A percentile compares a stretch with the other conserved stretches of the same genome.
phyloP scores from a whole-genome alignment of 2,797 vertebrate genomes.

The Okamejei kenojei region DNA sequence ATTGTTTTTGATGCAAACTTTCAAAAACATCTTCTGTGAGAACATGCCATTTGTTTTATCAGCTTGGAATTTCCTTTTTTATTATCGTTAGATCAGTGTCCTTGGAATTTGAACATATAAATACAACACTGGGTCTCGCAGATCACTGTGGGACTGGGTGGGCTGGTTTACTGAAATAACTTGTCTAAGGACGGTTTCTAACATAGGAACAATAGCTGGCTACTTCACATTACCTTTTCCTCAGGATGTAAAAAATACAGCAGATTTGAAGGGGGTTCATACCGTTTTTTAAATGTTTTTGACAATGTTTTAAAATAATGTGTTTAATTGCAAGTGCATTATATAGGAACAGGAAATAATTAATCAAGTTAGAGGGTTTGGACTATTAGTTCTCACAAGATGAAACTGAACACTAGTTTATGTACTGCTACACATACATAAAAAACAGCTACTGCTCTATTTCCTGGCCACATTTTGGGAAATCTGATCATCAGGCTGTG shows the following conservation, averaged over 20 bases:
- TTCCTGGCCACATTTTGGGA: too few species aligned
- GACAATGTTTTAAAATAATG: neutral
- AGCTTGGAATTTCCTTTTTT: conserved; percentile 13
- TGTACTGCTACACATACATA: neutral
- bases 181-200: neutral
- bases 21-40: conserved; percentile 13
- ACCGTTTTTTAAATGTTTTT: neutral
- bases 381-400: neutral
- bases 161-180: neutral
- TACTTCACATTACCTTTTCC: neutral
- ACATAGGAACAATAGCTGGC: neutral
- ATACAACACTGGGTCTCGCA: neutral
- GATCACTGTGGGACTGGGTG: conserved; percentile 20
- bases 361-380: neutral
- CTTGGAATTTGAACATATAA: conserved; percentile 32
- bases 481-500: too few species aligned
- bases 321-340: conserved; percentile 13
- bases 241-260: neutral
- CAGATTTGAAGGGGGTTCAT: neutral
- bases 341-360: conserved; percentile 13
- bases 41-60: conserved; percentile 27
- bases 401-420: neutral
- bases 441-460: too few species aligned
- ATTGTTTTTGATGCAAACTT: neutral
- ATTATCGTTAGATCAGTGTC: conserved; percentile 22